Conservation (phyloP, 2,888 invertebrate species). For the Eristalis intricaria region DNA sequence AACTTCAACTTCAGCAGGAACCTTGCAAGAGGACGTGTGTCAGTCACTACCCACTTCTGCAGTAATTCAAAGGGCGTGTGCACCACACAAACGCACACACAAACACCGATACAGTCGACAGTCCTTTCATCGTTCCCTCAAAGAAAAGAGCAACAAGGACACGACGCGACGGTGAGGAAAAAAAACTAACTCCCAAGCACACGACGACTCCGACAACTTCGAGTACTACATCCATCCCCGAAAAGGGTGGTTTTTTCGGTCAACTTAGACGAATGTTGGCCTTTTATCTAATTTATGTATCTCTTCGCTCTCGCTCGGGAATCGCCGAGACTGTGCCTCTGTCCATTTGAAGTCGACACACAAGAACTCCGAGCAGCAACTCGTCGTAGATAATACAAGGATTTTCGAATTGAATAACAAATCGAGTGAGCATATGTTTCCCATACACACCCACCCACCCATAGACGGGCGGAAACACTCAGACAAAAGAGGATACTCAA, state of each 20-base stretch:
- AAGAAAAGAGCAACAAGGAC: slow-evolving; percentile 27
- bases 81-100: slow-evolving; percentile 6
- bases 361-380: slow-evolving; percentile 17
- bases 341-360: slow-evolving; percentile 5
- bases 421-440: slow-evolving; percentile 69
- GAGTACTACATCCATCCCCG: not conserved
- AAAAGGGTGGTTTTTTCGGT: slow-evolving; percentile 56
- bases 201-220: not conserved
- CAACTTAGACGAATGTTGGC: slow-evolving; percentile 66
- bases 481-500: slow-evolving; percentile 47
- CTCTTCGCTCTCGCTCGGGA: slow-evolving; percentile 9
- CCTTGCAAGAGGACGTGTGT: slow-evolving; percentile 54
- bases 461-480: slow-evolving; percentile 9
- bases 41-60: slow-evolving; percentile 34
- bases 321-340: slow-evolving; percentile 43
- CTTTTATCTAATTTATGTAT: slow-evolving; percentile 72
- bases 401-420: slow-evolving; percentile 71
- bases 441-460: slow-evolving; percentile 32
- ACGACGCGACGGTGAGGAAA: slow-evolving; percentile 1
- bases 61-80: slow-evolving; percentile 69
- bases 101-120: not conserved
- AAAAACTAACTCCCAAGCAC: not conserved
- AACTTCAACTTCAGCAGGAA: slow-evolving; percentile 31
- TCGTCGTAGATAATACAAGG: slow-evolving; percentile 45
- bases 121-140: not conserved